Evolutionary conservation across 2,888 invertebrate genomes (phyloP), one percentile per base, ranked within the genome.

Genomic region (Mythimna vitellina): DNA sequence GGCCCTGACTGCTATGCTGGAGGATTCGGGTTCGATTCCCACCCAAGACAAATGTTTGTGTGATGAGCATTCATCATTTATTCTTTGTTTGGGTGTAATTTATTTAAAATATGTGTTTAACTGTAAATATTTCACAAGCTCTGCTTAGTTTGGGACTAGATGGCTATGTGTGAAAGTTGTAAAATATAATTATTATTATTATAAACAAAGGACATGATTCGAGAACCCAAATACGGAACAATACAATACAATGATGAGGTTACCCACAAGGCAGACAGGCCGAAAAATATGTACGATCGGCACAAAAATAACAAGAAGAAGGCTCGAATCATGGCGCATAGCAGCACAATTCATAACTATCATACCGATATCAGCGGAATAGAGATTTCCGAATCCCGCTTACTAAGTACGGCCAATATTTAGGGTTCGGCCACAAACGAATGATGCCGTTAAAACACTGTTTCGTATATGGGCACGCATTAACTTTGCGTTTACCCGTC

Each of bases 401-500:
- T 82, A 80, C 69, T 75, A 82, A 79, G 77, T 80, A 73, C 72
- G 49, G 56, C 71, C 70, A 66, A 69, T 79, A 68, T 84, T 84
- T 70, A 76, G 72, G 71, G 68, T 66, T 81, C 68, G 64, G 56
- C 80, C 69, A 71, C 70, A 81, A 81, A 69, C 79, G 76, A 83
- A 80, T 78, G 82, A 79, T 85, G 80, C 70, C 72, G 75, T 84
- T 84, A 83, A 86, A 88, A 86, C 72, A 84, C 76, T 87, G 87
- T 86, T 86, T 85, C 84, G 85, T 86, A 84, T 83, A 85, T 84
- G 84, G 71, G 63, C 70, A 56, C 76, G 70, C 85, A 86, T 89
- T 87, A 85, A 84, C 85, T 89, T 86, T 82, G 72, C 83, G 74
- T 87, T 87, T 87, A 87, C 82, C 86, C 82, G 76, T 86, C 82